Conservation (phyloP, 2,888 invertebrate genomes). For the Pyrgus malvae region DNA sequence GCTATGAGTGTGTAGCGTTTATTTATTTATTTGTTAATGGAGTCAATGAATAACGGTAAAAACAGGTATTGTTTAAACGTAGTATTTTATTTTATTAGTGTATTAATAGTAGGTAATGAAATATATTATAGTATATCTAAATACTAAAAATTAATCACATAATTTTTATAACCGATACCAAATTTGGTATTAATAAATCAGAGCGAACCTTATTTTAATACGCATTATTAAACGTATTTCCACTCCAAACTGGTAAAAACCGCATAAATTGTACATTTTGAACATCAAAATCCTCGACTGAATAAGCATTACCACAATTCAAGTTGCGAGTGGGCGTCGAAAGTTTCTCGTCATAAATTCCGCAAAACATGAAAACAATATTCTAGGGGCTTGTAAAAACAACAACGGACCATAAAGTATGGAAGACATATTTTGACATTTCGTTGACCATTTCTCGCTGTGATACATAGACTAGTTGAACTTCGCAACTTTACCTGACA, state of each 20-base stretch:
- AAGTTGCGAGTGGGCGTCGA: slow-evolving; percentile 22
- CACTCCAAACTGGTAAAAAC: background rate
- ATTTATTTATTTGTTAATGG: too few species aligned
- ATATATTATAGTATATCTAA: too few species aligned
- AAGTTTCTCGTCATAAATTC: slow-evolving; percentile 20
- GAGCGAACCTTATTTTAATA: too few species aligned
- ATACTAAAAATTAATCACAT: too few species aligned
- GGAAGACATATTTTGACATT: slow-evolving; percentile 20
- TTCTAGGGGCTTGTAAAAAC: slow-evolving; percentile 17
- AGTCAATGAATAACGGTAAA: too few species aligned
- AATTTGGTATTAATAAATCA: too few species aligned
- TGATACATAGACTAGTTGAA: background rate
- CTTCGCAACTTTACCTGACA: background rate
- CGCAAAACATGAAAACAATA: slow-evolving; percentile 25
- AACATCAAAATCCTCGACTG: background rate
- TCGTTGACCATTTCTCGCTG: slow-evolving; percentile 7
- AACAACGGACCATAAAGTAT: slow-evolving; percentile 12
- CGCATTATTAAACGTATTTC: background rate
- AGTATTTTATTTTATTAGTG: too few species aligned
- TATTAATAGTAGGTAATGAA: too few species aligned
- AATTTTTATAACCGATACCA: too few species aligned
- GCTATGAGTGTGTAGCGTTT: too few species aligned
- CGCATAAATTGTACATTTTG: background rate
- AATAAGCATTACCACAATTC: slow-evolving; percentile 2
- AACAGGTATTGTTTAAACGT: too few species aligned